Evolutionary conservation across 2,888 invertebrate species (phyloP).

Genomic region (Phorcus lineatus): DNA sequence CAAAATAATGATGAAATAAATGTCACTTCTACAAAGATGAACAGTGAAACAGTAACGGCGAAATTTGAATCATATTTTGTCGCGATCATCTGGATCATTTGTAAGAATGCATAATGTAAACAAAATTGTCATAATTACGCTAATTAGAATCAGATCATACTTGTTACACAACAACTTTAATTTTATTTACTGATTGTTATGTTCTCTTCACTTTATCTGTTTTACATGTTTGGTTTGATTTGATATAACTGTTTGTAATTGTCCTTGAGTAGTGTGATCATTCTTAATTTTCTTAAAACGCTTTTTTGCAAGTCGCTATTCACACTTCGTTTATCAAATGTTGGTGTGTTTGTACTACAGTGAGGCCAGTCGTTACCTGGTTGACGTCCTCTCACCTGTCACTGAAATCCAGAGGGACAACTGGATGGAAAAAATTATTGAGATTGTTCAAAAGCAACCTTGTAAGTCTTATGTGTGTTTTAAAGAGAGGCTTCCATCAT

Average conservation of each 20-base stretch:
- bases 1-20: not conserved
- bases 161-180: no score
- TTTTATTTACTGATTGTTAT: no score
- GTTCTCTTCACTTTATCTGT: no score
- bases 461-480: conserved; percentile 47
- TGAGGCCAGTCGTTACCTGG: conserved; percentile 85
- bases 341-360: conserved; percentile 49
- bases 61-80: no score
- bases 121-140: not conserved
- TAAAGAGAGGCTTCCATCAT: not conserved
- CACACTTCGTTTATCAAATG: no score
- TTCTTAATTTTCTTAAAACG: no score
- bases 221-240: no score
- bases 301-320: no score
- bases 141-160: no score
- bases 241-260: no score
- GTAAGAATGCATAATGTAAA: not conserved
- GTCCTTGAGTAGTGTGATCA: no score
- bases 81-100: not conserved
- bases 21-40: not conserved
- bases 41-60: not conserved
- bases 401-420: conserved; percentile 81
- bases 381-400: conserved; percentile 83
- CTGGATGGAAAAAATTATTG: conserved; percentile 85
- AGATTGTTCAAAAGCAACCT: conserved; percentile 86